Percentiles rank a stretch among this genome's conserved stretches.
Conservation (phyloP, 1,140 invertebrate genomes). For the Ladona fulva region DNA sequence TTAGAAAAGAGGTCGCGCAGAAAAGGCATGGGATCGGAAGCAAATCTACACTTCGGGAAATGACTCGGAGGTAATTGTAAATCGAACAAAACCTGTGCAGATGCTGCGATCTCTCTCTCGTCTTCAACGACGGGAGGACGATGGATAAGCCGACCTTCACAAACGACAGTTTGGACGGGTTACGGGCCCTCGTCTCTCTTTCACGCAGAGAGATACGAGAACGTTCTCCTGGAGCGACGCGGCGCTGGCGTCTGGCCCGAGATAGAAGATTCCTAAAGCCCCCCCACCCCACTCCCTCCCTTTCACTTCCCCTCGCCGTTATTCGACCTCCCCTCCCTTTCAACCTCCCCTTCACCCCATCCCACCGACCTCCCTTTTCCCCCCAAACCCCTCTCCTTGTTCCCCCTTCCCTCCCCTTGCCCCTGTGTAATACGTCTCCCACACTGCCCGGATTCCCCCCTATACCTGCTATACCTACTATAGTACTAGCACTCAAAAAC, state of each 20-base stretch:
- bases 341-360: not conserved
- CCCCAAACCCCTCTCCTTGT: not conserved
- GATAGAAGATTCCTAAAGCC: not conserved
- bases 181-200: too few species aligned
- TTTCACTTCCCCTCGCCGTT: constrained; percentile 3
- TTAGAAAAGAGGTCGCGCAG: too few species aligned
- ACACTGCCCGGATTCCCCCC: not conserved
- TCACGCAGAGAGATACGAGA: too few species aligned
- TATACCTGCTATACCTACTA: not conserved
- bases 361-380: not conserved
- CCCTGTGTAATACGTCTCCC: not conserved
- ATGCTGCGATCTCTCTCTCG: too few species aligned
- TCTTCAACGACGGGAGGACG: too few species aligned
- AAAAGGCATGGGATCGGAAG: too few species aligned
- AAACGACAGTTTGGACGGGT: too few species aligned
- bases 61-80: too few species aligned
- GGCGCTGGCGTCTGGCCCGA: not conserved
- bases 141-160: too few species aligned
- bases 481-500: too few species aligned
- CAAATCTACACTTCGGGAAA: too few species aligned
- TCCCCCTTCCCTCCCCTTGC: not conserved
- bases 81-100: too few species aligned
- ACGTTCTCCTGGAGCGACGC: not conserved
- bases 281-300: not conserved
- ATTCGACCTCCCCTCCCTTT: not conserved